These are phyloP conservation scores for Agrenia bidenticulata DNA, from an alignment of 2,888 invertebrate genomes.

Conservation along the genomic window DNA sequence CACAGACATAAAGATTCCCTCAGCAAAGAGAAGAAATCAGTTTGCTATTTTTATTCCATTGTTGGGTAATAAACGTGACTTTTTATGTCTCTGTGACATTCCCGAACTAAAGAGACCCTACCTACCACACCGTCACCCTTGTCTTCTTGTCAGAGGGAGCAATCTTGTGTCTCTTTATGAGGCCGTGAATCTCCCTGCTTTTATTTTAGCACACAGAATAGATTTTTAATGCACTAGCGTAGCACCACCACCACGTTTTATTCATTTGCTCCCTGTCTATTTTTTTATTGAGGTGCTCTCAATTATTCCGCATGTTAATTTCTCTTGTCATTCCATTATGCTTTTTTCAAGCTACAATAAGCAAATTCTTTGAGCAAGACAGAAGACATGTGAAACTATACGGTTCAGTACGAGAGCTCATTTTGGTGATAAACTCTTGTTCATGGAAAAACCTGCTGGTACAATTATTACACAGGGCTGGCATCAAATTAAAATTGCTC, in stretches of 20 bases:
- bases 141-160: slow-evolving; percentile 10
- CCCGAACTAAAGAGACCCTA: slow-evolving; percentile 5
- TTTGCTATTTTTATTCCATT: slow-evolving; percentile 22
- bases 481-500: too few relatives aligned
- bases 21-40: slow-evolving; percentile 12
- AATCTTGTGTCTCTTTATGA: slow-evolving; percentile 2
- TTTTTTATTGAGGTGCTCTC: neutral
- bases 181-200: slow-evolving; percentile 7
- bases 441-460: too few relatives aligned
- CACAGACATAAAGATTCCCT: slow-evolving; percentile 5
- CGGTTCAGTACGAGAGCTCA: too few relatives aligned
- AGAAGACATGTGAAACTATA: too few relatives aligned
- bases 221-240: slow-evolving; percentile 5
- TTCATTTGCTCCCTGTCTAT: slow-evolving; percentile 1
- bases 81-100: slow-evolving; percentile 18
- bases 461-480: too few relatives aligned
- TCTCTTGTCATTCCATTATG: neutral
- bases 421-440: too few relatives aligned
- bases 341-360: too few relatives aligned
- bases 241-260: neutral
- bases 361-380: too few relatives aligned
- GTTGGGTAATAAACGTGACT: slow-evolving; percentile 22
- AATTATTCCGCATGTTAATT: slow-evolving; percentile 18
- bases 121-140: slow-evolving; percentile 22
- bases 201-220: slow-evolving; percentile 15